These are phyloP conservation scores for Umimayanthus chanpuru DNA, from an alignment of 92 coral and sea anemone species.

Conservation along the genomic window DNA sequence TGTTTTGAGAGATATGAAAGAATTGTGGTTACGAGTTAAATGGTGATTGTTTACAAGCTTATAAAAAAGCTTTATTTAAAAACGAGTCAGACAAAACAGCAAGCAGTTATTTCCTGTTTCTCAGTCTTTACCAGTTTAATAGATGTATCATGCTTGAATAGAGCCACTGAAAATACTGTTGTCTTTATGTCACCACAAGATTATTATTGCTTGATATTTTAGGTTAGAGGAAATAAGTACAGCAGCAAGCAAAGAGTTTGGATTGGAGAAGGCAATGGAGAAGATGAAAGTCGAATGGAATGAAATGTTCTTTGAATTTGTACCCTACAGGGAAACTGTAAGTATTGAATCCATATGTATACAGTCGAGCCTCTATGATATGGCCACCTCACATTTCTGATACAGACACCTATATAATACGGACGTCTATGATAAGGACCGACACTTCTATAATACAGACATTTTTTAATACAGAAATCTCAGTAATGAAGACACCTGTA, in stretches of 20 bases:
- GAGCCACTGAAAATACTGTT: not conserved
- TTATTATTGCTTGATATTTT: not conserved
- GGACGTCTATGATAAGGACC: too few species aligned
- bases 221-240: constrained; percentile 97
- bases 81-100: too few species aligned
- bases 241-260: constrained; percentile 96
- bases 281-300: constrained; percentile 97
- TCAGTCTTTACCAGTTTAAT: not conserved
- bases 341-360: not conserved
- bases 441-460: too few species aligned
- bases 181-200: not conserved
- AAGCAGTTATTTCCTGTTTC: not conserved
- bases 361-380: not conserved
- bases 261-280: constrained; percentile 96
- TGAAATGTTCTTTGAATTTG: constrained; percentile 95
- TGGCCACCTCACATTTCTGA: too few species aligned
- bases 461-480: too few species aligned
- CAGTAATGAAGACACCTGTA: too few species aligned
- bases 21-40: too few species aligned
- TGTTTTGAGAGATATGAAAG: too few species aligned
- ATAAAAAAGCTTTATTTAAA: too few species aligned
- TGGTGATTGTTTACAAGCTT: too few species aligned
- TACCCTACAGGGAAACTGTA: constrained; percentile 96
- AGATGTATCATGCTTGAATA: too few species aligned
- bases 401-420: too few species aligned